A percentile compares a stretch with the other conserved stretches of the same genome.
phyloP scores from a whole-genome alignment of 1,140 invertebrate genomes.

The Zelostemma sp. region DNA sequence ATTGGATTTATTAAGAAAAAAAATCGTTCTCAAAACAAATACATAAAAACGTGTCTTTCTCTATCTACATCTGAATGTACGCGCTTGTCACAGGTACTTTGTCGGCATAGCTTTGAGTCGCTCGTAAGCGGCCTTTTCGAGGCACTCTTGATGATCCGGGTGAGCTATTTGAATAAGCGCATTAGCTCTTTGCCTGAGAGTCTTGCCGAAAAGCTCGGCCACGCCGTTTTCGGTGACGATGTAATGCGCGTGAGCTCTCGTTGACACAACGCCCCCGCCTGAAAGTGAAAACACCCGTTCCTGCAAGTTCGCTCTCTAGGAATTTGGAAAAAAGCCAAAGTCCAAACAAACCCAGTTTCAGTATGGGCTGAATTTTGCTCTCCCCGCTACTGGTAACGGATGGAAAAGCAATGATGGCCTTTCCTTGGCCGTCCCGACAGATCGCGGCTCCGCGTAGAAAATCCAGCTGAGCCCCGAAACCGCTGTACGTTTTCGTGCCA shows the following conservation, averaged over 20 bases:
- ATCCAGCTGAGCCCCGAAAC: constrained; percentile 91
- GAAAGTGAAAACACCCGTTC: no score
- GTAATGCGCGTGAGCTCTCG: constrained; percentile 91
- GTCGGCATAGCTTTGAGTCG: constrained; percentile 88
- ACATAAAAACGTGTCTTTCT: background rate
- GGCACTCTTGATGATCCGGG: constrained; percentile 85
- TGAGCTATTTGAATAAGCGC: constrained; percentile 92
- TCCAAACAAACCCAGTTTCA: constrained; percentile 79
- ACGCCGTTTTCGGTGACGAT: constrained; percentile 94
- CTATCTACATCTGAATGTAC: background rate
- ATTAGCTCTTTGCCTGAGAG: constrained; percentile 87
- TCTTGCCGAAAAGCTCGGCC: constrained; percentile 91
- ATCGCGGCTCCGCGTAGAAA: constrained; percentile 91
- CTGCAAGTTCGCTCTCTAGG: no score
- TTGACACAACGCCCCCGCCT: constrained; percentile 93
- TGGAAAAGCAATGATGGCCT: constrained; percentile 92
- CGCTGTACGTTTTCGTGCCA: constrained; percentile 90
- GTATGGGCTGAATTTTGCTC: constrained; percentile 86
- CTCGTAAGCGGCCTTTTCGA: constrained; percentile 92
- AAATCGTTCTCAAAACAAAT: background rate
- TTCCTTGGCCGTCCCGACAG: constrained; percentile 85
- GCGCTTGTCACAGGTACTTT: constrained; percentile 51
- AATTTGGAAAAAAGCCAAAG: no score
- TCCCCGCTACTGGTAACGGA: constrained; percentile 86
- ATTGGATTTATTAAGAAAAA: background rate